Base-by-base conservation (phyloP, 2,797 vertebrate genomes). In the Thaleichthys pacificus region DNA sequence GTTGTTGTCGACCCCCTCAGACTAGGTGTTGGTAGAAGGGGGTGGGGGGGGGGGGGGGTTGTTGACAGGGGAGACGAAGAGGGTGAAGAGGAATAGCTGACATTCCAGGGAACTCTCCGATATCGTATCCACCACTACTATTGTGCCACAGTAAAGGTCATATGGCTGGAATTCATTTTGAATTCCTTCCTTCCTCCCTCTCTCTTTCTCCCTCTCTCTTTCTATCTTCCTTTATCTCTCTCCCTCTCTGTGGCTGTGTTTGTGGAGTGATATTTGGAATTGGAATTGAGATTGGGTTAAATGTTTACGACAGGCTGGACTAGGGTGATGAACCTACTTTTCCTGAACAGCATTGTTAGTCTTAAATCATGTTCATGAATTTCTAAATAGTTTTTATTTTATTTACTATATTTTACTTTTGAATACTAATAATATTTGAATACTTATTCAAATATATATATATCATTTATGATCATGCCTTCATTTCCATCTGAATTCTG, bases 71-170 rank as follows among this genome's bases (percentile, higher is more conserved):
- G 82, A 85, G 74, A 74, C 76, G 56, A 72, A 71, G n/a, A n/a
- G n/a, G 79, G 77, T 85, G 82, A 81, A 74, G 71, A 49, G 24
- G 62, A 83, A 84, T 80, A 77, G 51, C 71, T 84, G 42, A 65
- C 76, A 87, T 90, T 88, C 80, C 80, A 77, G 61, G 71, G 84
- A 35, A 66, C 77, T 88, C 90, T 88, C 79, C 83, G 74, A 47
- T 8, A 47, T 47, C 1, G 42, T 8, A 47, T 47, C 42, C 42
- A 47, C 71, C 70, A 51, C 47, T 15, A 22, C 28, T 21, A 65
- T 12, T 47, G 9, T 47, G 42, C 42, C 11, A 14, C 42, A 12
- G 38, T 3, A 12, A 47, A 47, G 42, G 42, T 47, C 42, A 47
- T 47, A 8, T 26, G 51, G 47, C 75, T 69, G 8, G 26, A 49